phyloP scores from a whole-genome alignment of 2,113 vertebrate species.

The Anolis carolinensis region DNA sequence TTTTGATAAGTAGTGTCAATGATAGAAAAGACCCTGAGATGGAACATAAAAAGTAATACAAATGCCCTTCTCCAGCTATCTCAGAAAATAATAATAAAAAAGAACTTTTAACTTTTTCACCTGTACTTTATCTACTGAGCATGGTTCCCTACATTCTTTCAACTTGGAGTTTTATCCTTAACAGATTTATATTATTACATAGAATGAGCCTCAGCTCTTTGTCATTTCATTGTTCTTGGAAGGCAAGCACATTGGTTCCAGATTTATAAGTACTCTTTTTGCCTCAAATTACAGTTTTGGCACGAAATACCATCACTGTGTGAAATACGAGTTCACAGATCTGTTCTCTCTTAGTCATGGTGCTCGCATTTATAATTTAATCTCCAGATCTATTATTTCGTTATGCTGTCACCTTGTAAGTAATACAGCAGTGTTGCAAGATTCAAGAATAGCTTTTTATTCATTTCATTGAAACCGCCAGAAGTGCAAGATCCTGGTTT shows the following conservation, averaged over 20 bases:
- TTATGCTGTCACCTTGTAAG: slow-evolving; percentile 35
- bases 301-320: neutral
- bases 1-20: neutral
- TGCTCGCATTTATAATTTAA: rapidly evolving
- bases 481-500: slow-evolving; percentile 54
- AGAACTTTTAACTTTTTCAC: neutral
- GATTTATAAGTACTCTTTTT: slow-evolving; percentile 25
- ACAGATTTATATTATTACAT: slow-evolving; percentile 3
- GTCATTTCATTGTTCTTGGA: slow-evolving; percentile 17
- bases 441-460: slow-evolving; percentile 12
- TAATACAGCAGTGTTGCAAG: slow-evolving; percentile 21
- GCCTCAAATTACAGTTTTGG: slow-evolving; percentile 36
- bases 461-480: slow-evolving; percentile 23
- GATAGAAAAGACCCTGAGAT: neutral
- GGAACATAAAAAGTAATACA: neutral
- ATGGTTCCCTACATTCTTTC: neutral
- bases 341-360: neutral
- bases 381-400: slow-evolving; percentile 33
- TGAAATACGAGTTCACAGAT: slow-evolving; percentile 32
- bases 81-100: neutral
- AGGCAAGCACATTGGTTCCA: slow-evolving; percentile 10
- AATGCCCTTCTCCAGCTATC: neutral
- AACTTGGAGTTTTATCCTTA: neutral
- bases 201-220: neutral
- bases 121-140: neutral